These are phyloP conservation scores for Biston stratarius DNA, from an alignment of 2,888 invertebrate species.

Conservation along the genomic window DNA sequence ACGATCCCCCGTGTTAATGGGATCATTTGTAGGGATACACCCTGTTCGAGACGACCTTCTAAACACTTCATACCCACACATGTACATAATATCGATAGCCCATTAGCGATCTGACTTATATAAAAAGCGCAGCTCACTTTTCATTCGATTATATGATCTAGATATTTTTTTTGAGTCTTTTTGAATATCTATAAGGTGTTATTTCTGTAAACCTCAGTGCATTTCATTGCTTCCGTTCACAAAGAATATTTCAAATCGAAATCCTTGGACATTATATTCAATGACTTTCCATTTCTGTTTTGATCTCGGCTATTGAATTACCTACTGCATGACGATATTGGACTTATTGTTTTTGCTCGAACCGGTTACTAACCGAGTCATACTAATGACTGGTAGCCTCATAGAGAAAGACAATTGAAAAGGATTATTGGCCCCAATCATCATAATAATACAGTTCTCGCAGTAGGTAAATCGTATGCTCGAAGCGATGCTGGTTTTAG, in stretches of 20 bases:
- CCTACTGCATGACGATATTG: conserved; percentile 30
- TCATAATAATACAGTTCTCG: conserved; percentile 17
- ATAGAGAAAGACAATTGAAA: conserved; percentile 31
- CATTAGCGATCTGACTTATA: conserved; percentile 2
- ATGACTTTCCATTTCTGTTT: conserved; percentile 36
- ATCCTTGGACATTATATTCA: conserved; percentile 25
- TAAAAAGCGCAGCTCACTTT: not conserved
- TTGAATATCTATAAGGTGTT: not conserved
- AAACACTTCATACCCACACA: conserved; percentile 42
- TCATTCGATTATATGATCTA: not conserved
- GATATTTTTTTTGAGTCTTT: not conserved
- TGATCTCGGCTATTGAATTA: conserved; percentile 25
- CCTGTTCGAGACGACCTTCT: conserved; percentile 56
- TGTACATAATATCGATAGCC: conserved; percentile 10
- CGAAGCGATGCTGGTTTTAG: conserved; percentile 7
- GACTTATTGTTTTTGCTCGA: conserved; percentile 32
- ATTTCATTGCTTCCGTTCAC: conserved; percentile 4
- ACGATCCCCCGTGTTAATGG: conserved; percentile 68
- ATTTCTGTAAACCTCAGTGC: not conserved
- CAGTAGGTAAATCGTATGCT: conserved; percentile 7
- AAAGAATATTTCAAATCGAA: conserved; percentile 14
- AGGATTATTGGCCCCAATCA: conserved; percentile 24
- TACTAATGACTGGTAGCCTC: conserved; percentile 26
- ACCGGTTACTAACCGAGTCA: conserved; percentile 32
- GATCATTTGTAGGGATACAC: conserved; percentile 69